phyloP scores from a whole-genome alignment of 2,113 vertebrate genomes.

The Hyaena hyaena region DNA sequence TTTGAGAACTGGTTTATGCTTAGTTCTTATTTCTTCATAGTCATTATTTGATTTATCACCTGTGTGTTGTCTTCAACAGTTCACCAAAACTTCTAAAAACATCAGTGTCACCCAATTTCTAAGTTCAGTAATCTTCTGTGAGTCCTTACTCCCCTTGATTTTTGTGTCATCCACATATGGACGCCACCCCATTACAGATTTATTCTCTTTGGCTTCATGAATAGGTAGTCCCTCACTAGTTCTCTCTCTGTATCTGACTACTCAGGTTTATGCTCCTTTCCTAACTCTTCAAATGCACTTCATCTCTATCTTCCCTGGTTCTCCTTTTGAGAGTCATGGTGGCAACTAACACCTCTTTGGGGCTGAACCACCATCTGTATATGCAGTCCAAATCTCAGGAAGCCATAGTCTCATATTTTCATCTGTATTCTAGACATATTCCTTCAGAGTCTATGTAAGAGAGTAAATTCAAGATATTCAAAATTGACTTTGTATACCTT shows the following conservation, averaged over 20 bases:
- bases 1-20: neutral
- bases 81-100: neutral
- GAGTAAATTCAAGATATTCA: neutral
- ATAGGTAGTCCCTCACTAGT: rapidly evolving
- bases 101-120: neutral
- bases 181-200: neutral
- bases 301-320: neutral
- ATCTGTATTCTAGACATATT: neutral
- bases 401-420: neutral
- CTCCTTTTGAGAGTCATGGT: neutral
- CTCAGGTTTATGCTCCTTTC: neutral
- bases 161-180: neutral
- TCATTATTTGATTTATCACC: neutral
- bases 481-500: neutral
- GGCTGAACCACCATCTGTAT: neutral
- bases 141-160: neutral
- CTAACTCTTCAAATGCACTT: neutral
- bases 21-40: neutral
- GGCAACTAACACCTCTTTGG: neutral
- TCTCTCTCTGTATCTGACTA: neutral
- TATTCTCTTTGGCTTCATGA: neutral
- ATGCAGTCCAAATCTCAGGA: neutral
- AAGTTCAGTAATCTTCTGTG: neutral
- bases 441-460: neutral
- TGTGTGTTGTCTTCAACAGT: neutral